These are phyloP conservation scores for Cherax quadricarinatus DNA, from an alignment of 1,140 invertebrate species.

Conservation along the genomic window DNA sequence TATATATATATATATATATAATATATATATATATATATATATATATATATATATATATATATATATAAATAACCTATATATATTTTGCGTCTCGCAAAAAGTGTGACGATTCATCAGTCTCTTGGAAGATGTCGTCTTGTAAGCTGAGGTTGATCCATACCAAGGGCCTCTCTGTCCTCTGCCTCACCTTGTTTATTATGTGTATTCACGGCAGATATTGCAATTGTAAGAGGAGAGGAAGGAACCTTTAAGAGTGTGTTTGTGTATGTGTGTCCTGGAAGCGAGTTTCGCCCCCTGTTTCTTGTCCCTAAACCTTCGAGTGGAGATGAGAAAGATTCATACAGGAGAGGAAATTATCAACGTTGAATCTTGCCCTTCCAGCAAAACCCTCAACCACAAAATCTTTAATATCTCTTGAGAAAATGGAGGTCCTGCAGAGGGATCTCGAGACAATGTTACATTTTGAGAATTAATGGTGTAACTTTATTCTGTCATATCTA, in stretches of 20 bases:
- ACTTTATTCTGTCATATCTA: constrained; percentile 37
- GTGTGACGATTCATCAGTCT: too few relatives aligned
- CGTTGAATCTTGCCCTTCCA: neutral
- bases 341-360: neutral
- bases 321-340: neutral
- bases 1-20: too few relatives aligned
- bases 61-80: too few relatives aligned
- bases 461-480: neutral
- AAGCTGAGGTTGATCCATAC: neutral
- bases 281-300: neutral
- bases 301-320: neutral
- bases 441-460: constrained; percentile 6
- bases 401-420: neutral
- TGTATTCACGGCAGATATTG: neutral
- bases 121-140: neutral
- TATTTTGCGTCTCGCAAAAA: too few relatives aligned
- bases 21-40: too few relatives aligned
- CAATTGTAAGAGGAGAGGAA: neutral
- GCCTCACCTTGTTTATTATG: neutral
- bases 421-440: neutral
- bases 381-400: too few relatives aligned
- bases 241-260: neutral
- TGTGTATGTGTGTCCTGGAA: neutral
- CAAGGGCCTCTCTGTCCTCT: neutral
- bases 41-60: too few relatives aligned